Evolutionary conservation across 2,113 vertebrate species (phyloP), one percentile per base, ranked within the genome.

Genomic region (Pardalotus punctatus): DNA sequence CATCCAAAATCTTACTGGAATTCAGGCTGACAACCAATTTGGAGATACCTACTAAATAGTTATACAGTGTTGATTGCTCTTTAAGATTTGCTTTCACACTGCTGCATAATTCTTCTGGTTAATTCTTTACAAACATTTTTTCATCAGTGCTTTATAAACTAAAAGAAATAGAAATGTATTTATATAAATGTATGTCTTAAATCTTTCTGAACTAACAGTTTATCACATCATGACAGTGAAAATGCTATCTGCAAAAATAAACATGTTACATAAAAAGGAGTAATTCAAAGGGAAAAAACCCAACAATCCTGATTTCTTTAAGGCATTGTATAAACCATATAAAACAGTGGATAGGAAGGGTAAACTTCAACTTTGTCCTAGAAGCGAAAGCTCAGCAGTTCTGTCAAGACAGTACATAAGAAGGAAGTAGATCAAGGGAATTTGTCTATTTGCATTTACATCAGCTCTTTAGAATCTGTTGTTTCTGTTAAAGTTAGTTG

Each of bases 311-410:
- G 35, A 51, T 78, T 89, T 91, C 51, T 82, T 92, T 8, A 80
- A 65, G 33, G 8, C 25, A 53, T 53, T 82, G 29, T 74, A 50
- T 45, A 79, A 90, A 74, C 33, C 16, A 8, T n/a, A 24, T 4
- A 36, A 78, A 77, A 61, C 8, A 47, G 12, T 58, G 29, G 17
- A 35, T 60, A 71, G n/a, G 47, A 78, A 95, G 9, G 33, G 21
- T 64, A 74, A 94, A 69, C 15, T 71, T 91, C 38, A 87, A 12
- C 28, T 73, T 91, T 67, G 31, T 87, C 23, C 15, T 82, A 71
- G 33, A 93, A 93, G 19, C 61, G 62, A 92, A 93, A 95, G 36
- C 81, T 95, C 54, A 84, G 58, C 65, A 90, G 4, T 84, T 93
- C 47, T 79, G 67, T 84, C 62, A 92, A 67, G 58, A 62, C 64